Percentiles rank a stretch among this genome's conserved stretches.
Evolutionary conservation across 2,888 invertebrate genomes (phyloP).

Genomic region (Drosophila emarginata): DNA sequence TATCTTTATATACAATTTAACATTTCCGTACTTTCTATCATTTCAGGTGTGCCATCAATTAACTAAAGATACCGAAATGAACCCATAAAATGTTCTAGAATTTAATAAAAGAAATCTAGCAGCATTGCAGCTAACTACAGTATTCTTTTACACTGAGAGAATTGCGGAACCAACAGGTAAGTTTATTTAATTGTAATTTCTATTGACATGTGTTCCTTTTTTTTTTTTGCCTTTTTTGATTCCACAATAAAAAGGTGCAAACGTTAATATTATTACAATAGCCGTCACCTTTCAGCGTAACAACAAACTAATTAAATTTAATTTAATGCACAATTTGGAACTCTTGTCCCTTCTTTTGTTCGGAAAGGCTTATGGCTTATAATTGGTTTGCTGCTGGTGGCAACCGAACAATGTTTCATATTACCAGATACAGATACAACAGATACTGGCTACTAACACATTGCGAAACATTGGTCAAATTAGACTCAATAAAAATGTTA

Average conservation of each 20-base stretch:
- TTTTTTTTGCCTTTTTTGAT: neutral
- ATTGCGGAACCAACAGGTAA: conserved; percentile 80
- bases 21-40: neutral
- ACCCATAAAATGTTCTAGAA: conserved; percentile 7
- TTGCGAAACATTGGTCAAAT: conserved; percentile 47
- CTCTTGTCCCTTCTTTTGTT: neutral
- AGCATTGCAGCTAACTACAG: conserved; percentile 54
- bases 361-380: conserved; percentile 17
- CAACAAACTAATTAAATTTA: conserved; percentile 72
- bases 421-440: conserved; percentile 35
- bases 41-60: conserved; percentile 43
- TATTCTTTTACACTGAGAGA: conserved; percentile 69
- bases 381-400: conserved; percentile 41
- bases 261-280: conserved; percentile 7
- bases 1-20: neutral
- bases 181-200: neutral
- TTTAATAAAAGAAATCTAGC: conserved; percentile 9
- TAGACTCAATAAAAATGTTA: conserved; percentile 68
- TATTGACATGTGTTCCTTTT: neutral
- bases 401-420: conserved; percentile 47
- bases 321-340: conserved; percentile 68
- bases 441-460: conserved; percentile 20
- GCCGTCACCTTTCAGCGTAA: conserved; percentile 14
- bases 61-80: conserved; percentile 8
- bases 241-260: neutral